Base-by-base conservation (phyloP, 2,113 vertebrate species). In the Jacana jacana region DNA sequence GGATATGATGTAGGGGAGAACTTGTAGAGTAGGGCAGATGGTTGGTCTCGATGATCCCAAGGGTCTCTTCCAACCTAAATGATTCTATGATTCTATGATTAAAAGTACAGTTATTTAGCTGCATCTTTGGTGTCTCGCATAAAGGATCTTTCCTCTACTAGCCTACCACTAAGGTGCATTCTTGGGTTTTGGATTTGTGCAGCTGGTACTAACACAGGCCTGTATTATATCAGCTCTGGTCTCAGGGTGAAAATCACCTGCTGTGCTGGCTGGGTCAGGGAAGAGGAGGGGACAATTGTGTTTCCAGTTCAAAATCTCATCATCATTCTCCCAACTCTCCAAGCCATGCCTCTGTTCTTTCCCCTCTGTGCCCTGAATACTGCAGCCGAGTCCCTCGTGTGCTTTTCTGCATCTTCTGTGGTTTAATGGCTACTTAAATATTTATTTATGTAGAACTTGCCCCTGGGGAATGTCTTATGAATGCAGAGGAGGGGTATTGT, bases 381-480 rank as follows among this genome's bases (percentile, higher is more conserved):
- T 40, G 78, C 63, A 95, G 54, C 48, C 66, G 71, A 55, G 23
- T 92, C 28, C 52, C 68, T 86, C 17, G 8, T 2, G 1, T 69
- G 39, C 35, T 83, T 91, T 87, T 63, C 84, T 42, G 23, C 33
- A 44, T 51, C 61, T 58, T 94, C 42, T 30, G n/a, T 88, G 65
- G 28, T 28, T 92, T 81, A 61, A 30, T 85, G 81, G 39, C 49
- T 94, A 40, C 83, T 96, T 93, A 93, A 94, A 94, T 89, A 93
- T 96, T 91, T 93, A 93, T 94, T 95, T 95, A 81, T 96, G 54
- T 95, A 82, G 68, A 92, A 94, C 28, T 86, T 92, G 35, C 42
- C 82, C 76, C 79, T 39, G 35, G 70, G 60, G 88, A 93, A 77
- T 25, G 69, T 82, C 77, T 91, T 75, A 42, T 35, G 51, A 91